These are phyloP conservation scores for Phoeniculus purpureus DNA, from an alignment of 2,797 vertebrate species.

Conservation along the genomic window DNA sequence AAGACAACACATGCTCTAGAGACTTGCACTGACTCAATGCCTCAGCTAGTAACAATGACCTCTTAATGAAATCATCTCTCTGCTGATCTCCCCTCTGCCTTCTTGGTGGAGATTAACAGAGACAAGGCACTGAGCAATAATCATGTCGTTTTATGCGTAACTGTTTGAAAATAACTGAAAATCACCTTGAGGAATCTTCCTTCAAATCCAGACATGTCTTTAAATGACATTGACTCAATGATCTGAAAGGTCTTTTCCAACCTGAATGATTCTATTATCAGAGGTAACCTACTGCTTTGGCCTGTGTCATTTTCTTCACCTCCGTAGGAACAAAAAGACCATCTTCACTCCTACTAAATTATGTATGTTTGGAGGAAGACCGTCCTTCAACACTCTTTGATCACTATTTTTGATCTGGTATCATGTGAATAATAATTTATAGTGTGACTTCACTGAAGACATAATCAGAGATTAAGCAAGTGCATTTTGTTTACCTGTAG, in stretches of 20 bases:
- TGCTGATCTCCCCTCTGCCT: not conserved
- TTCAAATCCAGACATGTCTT: not conserved
- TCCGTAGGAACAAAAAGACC: not conserved
- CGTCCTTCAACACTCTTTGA: not conserved
- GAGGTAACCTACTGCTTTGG: not conserved
- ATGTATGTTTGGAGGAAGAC: not conserved
- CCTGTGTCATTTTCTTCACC: accelerated
- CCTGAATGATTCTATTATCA: too few species aligned
- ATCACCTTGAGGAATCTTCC: not conserved
- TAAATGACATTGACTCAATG: not conserved
- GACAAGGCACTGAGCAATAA: not conserved
- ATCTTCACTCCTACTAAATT: not conserved
- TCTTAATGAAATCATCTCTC: not conserved
- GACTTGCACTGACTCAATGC: not conserved
- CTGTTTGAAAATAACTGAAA: not conserved
- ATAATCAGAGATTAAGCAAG: not conserved
- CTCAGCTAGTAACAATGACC: not conserved
- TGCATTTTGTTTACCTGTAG: not conserved
- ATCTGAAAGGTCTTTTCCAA: too few species aligned
- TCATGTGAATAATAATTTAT: constrained; percentile 14
- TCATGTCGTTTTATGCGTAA: not conserved
- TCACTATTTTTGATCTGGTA: not conserved
- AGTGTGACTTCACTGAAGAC: not conserved
- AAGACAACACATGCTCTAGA: not conserved
- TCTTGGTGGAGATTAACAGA: not conserved